Conservation (phyloP, 2,113 vertebrate species). For the Gavia stellata region DNA sequence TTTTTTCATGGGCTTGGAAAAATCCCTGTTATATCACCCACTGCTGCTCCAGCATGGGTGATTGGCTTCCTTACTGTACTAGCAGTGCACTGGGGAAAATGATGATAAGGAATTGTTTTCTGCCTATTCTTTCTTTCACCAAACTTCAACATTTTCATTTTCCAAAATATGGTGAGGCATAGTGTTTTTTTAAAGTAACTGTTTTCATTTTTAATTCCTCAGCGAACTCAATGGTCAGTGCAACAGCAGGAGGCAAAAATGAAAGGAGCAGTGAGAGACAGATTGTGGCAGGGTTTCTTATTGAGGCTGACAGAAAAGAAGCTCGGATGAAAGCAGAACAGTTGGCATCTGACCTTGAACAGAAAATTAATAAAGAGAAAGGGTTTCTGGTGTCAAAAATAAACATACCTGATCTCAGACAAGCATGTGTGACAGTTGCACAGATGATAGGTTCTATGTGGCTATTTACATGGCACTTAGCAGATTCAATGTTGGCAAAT, state of each 20-base stretch:
- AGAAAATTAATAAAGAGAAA: neutral
- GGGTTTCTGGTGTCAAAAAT: neutral
- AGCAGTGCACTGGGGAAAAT: neutral
- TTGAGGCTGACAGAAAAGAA: neutral
- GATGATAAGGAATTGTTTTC: neutral
- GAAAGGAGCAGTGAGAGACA: neutral
- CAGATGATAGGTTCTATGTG: neutral
- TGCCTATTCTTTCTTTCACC: neutral
- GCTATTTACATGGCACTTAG: neutral
- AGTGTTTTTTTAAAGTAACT: neutral
- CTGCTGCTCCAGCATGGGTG: neutral
- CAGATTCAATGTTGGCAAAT: neutral
- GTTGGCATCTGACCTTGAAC: neutral
- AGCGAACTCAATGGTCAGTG: neutral
- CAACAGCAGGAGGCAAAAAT: slow-evolving; percentile 11
- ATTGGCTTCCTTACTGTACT: neutral
- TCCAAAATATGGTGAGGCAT: neutral
- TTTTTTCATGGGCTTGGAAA: neutral
- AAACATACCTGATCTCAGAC: neutral
- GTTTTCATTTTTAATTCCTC: neutral
- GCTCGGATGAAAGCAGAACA: neutral
- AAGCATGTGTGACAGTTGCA: neutral
- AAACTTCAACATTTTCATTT: slow-evolving; percentile 1
- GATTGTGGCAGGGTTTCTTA: neutral
- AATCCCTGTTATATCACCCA: neutral